Evolutionary conservation across 2,113 vertebrate genomes (phyloP), one percentile per base, ranked within the genome.

Genomic region (Menidia beryllina): DNA sequence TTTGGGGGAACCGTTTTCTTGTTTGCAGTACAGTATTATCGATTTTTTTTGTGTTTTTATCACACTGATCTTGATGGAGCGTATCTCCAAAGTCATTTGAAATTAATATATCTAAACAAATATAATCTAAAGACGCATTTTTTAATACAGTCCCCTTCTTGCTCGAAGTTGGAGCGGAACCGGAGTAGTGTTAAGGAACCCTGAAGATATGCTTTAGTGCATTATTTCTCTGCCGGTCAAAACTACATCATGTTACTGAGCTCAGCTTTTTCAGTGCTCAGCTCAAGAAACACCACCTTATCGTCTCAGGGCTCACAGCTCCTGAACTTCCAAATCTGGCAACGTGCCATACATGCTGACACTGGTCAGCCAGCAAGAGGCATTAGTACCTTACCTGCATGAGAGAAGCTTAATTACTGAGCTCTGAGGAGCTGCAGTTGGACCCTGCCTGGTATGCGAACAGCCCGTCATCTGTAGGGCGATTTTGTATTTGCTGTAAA

Each of bases 151-250:
- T 83, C 61, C 62, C 48, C 36, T 34, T 6, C 54, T 69, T 71
- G 87, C n/a, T n/a, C n/a, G 77, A 78, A 4, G 25, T 51, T 70
- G 86, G 59, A 72, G 65, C 61, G 61, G 78, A 79, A 77, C 63
- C 79, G 69, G 79, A 85, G 56, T 67, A 53, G 82, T 73, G 82
- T 83, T 79, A 86, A 75, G 51, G 51, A 84, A 54, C 55, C 79
- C 82, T 84, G 82, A 85, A 69, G 72, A 83, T 53, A 67, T 59
- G 59, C 55, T 62, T 68, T 56, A 7, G 43, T 30, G 25, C 20
- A 68, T 69, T 83, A 57, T 73, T 64, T 77, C 45, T 77, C 47
- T 36, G 25, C 23, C 41, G 43, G 77, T 82, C 72, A 61, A 84
- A 81, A 84, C 57, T 21, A 58, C 23, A 67, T 59, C 60, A 71